Conservation (phyloP, 2,888 invertebrate species). For the Epistrophe grossulariae region DNA sequence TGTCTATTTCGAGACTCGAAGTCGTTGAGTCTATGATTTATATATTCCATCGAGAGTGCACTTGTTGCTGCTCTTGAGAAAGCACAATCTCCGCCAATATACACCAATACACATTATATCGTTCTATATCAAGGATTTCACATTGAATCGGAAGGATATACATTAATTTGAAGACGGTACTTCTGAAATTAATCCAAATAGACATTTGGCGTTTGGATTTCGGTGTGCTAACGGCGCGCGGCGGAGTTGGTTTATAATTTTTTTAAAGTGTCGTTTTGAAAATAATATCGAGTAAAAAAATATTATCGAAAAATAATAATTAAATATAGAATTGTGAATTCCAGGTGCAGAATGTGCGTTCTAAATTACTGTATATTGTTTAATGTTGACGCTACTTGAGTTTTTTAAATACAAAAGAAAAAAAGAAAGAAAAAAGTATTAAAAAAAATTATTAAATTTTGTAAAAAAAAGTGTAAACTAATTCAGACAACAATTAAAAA, state of each 20-base stretch:
- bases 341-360: constrained; percentile 64
- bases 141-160: constrained; percentile 32
- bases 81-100: constrained; percentile 21
- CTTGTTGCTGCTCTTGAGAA: constrained; percentile 71
- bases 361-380: constrained; percentile 47
- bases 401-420: constrained; percentile 51
- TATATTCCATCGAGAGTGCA: constrained; percentile 49
- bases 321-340: constrained; percentile 20
- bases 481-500: constrained; percentile 1
- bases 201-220: constrained; percentile 54
- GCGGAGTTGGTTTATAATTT: constrained; percentile 33
- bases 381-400: constrained; percentile 66
- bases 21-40: constrained; percentile 15
- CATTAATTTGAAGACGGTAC: constrained; percentile 35
- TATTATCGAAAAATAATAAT: neutral
- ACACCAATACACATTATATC: constrained; percentile 29
- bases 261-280: constrained; percentile 26
- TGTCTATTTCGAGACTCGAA: constrained; percentile 68
- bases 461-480: constrained; percentile 47
- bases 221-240: constrained; percentile 48
- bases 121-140: constrained; percentile 40
- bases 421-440: constrained; percentile 43
- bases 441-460: constrained; percentile 39
- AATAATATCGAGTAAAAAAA: neutral
- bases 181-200: constrained; percentile 46